Evolutionary conservation across 2,113 vertebrate genomes (phyloP).

Genomic region (Aegithalos caudatus): DNA sequence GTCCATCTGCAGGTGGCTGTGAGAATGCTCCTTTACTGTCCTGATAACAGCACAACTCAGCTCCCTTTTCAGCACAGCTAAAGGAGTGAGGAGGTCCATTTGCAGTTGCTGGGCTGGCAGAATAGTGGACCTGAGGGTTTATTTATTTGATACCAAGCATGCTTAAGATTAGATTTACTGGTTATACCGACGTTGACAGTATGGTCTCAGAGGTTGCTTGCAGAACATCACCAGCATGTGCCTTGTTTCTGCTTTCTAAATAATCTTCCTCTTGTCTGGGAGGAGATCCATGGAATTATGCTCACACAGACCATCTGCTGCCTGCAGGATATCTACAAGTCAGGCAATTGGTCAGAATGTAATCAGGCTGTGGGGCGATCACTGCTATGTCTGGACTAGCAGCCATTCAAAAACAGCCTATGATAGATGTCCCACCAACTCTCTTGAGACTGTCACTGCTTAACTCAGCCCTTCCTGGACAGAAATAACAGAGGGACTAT

Average conservation of each 20-base stretch:
- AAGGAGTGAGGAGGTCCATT: neutral
- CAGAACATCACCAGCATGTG: neutral
- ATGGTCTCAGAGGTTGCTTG: neutral
- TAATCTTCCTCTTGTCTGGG: neutral
- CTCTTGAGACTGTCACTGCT: neutral
- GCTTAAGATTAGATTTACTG: neutral
- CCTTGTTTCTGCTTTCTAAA: neutral
- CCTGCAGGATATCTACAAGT: neutral
- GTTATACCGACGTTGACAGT: neutral
- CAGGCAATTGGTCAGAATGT: neutral
- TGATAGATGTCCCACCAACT: neutral
- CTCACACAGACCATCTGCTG: neutral
- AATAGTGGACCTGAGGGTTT: neutral
- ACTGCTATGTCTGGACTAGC: neutral
- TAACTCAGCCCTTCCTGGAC: neutral
- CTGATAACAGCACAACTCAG: neutral
- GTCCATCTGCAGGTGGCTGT: neutral
- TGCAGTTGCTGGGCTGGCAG: neutral
- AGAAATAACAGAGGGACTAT: neutral
- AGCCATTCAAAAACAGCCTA: neutral
- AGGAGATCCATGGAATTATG: neutral
- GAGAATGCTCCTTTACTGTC: neutral
- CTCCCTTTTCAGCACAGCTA: neutral
- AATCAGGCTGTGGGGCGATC: neutral
- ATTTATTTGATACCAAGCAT: neutral